A percentile compares a stretch with the other conserved stretches of the same genome.
Conservation (phyloP, 2,113 vertebrate species). For the Syrmaticus mikado region DNA sequence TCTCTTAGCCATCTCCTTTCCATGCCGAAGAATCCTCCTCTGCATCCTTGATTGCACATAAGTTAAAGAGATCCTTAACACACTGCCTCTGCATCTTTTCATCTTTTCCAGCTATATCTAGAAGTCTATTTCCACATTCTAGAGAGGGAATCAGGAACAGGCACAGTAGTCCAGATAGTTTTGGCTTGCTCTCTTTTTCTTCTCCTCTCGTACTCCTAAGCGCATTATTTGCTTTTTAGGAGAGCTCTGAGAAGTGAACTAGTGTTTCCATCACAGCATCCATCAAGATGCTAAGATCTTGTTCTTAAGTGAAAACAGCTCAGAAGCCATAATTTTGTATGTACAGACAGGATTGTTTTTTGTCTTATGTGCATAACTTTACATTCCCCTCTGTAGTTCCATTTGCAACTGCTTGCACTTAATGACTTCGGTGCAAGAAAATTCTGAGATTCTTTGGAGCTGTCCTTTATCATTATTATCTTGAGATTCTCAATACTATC, state of each 20-base stretch:
- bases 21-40: neutral
- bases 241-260: neutral
- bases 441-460: neutral
- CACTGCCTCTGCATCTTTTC: neutral
- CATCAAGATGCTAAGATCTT: neutral
- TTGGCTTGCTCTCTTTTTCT: neutral
- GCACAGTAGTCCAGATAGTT: neutral
- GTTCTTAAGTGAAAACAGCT: neutral
- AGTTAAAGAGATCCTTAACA: neutral
- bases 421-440: neutral
- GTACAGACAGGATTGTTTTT: neutral
- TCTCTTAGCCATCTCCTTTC: neutral
- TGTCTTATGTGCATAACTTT: neutral
- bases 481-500: neutral
- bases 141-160: neutral
- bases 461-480: neutral
- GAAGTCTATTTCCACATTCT: neutral
- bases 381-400: neutral
- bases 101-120: neutral
- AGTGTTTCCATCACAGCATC: neutral
- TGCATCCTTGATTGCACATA: neutral
- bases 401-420: neutral
- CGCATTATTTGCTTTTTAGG: neutral
- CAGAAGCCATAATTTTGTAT: neutral
- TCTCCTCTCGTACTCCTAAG: neutral